Percentiles rank a stretch among this genome's conserved stretches.
Evolutionary conservation across 2,113 vertebrate species (phyloP).

Genomic region (Cyphomyrus discorhynchus): DNA sequence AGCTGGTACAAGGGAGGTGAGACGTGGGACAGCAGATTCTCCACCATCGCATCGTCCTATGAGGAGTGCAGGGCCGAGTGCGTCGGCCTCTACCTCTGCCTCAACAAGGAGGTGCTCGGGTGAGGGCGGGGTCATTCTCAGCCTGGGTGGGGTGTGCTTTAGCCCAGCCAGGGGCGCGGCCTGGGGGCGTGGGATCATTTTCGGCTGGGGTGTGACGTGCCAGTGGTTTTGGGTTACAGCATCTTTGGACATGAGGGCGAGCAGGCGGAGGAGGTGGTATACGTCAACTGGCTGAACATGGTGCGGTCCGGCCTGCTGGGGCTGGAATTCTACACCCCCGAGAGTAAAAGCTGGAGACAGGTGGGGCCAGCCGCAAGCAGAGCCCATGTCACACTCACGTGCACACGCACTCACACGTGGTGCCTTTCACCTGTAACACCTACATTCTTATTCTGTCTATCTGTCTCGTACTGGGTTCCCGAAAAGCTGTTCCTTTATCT

Average conservation of each 20-base stretch:
- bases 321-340: constrained; percentile 81
- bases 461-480: background rate
- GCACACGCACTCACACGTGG: background rate
- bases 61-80: constrained; percentile 86
- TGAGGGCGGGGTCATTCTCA: constrained; percentile 31
- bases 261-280: constrained; percentile 73
- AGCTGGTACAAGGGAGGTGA: constrained; percentile 82
- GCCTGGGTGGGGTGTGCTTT: background rate
- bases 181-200: background rate
- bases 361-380: constrained; percentile 42
- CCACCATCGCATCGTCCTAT: constrained; percentile 79
- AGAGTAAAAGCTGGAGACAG: constrained; percentile 80
- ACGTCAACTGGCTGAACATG: constrained; percentile 87
- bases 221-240: constrained; percentile 43
- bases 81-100: constrained; percentile 81
- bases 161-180: background rate
- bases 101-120: constrained; percentile 73
- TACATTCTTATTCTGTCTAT: background rate
- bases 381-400: background rate
- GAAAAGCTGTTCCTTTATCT: no score
- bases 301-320: constrained; percentile 75
- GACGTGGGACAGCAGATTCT: constrained; percentile 89
- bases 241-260: constrained; percentile 76
- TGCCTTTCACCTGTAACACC: background rate
- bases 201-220: background rate